Conservation (phyloP, 2,888 invertebrate genomes). For the Ctenicera cuprea region DNA sequence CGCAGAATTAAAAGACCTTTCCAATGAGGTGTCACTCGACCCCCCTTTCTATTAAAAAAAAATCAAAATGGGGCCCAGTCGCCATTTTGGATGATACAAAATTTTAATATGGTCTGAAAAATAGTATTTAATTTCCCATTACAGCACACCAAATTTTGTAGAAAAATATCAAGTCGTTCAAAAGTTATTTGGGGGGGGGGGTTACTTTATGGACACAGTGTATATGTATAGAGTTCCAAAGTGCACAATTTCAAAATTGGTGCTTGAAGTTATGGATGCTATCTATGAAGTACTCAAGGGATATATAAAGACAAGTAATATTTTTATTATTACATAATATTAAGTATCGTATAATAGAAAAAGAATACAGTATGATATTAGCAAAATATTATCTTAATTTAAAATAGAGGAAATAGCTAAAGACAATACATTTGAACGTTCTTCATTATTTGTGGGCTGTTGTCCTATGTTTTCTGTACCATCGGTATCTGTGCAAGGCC, state of each 20-base stretch:
- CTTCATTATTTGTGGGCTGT: neutral
- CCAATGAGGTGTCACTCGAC: no score
- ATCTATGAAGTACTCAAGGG: neutral
- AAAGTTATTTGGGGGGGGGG: no score
- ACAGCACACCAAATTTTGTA: no score
- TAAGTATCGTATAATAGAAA: neutral
- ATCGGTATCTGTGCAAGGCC: neutral
- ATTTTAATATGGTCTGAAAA: no score
- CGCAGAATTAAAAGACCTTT: no score
- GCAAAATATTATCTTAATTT: neutral
- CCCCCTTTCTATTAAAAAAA: no score
- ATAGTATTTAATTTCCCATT: no score
- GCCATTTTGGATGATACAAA: no score
- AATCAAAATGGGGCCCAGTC: no score
- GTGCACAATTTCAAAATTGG: neutral
- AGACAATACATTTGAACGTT: neutral
- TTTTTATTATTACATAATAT: neutral
- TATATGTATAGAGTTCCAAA: slow-evolving; percentile 7
- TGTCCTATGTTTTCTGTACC: neutral
- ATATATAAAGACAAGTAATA: slow-evolving; percentile 2
- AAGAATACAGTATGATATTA: neutral
- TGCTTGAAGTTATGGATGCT: neutral
- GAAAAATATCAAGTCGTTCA: no score
- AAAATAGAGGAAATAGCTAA: neutral
- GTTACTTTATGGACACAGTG: neutral